A percentile compares a stretch with the other conserved stretches of the same genome.
phyloP scores from a whole-genome alignment of 2,797 vertebrate species.

The Enteromius fasciolatus region DNA sequence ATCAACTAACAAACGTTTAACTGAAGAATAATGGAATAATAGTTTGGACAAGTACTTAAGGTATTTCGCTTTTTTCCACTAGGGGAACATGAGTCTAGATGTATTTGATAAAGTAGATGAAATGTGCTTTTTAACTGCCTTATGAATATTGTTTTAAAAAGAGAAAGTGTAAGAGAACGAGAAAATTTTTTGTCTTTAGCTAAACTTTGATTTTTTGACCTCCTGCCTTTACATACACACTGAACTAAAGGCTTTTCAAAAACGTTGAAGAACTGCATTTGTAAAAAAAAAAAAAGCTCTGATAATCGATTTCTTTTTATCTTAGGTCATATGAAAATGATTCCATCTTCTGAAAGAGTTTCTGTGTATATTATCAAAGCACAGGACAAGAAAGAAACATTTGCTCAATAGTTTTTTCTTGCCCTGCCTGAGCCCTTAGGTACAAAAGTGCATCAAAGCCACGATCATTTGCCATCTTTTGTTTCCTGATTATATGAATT shows the following conservation, averaged over 20 bases:
- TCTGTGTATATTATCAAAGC: constrained; percentile 9
- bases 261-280: not conserved
- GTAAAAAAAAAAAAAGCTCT: not conserved
- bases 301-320: constrained; percentile 1
- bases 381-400: not conserved
- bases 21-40: not conserved
- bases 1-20: not conserved
- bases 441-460: constrained; percentile 20
- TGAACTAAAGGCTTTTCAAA: constrained; percentile 3
- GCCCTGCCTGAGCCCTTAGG: not conserved
- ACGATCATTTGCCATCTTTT: not conserved
- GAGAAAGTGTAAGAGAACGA: not conserved
- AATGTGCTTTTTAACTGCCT: not conserved
- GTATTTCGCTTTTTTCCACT: not conserved
- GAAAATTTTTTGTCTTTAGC: not conserved
- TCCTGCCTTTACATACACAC: not conserved
- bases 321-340: not conserved
- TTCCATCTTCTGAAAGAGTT: constrained; percentile 5
- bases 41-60: not conserved
- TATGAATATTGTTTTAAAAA: not conserved
- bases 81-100: not conserved
- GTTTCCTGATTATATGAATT: not conserved
- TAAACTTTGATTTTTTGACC: constrained; percentile 6
- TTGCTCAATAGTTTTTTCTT: not conserved
- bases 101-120: not conserved